Conservation (phyloP, 1,140 invertebrate genomes). For the Megalopta genalis region DNA sequence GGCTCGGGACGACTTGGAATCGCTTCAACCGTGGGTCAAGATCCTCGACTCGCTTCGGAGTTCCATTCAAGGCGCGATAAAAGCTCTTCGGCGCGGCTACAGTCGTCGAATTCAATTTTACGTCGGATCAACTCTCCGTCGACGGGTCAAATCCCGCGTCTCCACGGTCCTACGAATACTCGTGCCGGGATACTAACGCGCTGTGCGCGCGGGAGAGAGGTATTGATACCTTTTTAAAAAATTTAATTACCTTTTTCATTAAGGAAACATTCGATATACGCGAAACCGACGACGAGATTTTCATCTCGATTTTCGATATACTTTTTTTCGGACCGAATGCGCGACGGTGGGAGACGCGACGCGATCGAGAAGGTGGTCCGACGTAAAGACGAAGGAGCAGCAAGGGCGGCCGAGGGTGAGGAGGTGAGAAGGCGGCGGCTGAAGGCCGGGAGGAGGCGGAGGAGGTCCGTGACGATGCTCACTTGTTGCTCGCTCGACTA, state of each 20-base stretch:
- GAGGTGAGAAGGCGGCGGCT: no score
- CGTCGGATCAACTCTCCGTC: no score
- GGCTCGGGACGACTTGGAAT: background rate
- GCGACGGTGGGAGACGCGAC: slow-evolving; percentile 46
- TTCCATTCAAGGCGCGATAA: background rate
- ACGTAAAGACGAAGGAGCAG: slow-evolving; percentile 37
- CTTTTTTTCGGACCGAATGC: slow-evolving; percentile 31
- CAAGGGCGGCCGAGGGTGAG: slow-evolving; percentile 13
- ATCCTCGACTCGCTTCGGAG: background rate
- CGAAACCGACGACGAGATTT: no score
- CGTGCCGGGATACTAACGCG: no score
- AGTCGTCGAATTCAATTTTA: no score
- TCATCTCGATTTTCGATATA: no score
- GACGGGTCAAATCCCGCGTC: no score
- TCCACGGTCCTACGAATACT: no score
- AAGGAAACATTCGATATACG: no score
- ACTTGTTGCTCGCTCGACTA: slow-evolving; percentile 80
- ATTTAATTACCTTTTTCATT: no score
- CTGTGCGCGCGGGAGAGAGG: no score
- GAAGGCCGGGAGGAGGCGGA: slow-evolving; percentile 29
- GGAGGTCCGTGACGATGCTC: slow-evolving; percentile 73
- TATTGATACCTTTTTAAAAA: no score
- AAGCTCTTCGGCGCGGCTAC: background rate
- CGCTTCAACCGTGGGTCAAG: background rate
- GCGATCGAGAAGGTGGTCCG: slow-evolving; percentile 37